phyloP scores from a whole-genome alignment of 2,888 invertebrate genomes.

The Agrotis segetum region DNA sequence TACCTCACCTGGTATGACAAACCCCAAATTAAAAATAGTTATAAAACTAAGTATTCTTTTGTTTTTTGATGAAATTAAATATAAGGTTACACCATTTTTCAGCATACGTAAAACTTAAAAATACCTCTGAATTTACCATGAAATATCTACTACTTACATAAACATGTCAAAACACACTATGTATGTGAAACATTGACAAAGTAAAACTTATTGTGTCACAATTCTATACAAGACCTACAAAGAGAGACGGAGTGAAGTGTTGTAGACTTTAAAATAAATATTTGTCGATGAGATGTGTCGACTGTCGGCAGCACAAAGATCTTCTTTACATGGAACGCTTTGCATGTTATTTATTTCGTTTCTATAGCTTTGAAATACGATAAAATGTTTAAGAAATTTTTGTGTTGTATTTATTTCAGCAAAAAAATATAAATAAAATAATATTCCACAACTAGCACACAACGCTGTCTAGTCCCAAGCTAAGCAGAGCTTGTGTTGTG shows the following conservation, averaged over 20 bases:
- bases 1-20: neutral
- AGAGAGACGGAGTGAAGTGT: conserved; percentile 15
- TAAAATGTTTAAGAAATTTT: neutral
- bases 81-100: too few species aligned
- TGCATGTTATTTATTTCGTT: conserved; percentile 11
- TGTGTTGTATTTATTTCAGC: neutral
- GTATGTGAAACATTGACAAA: conserved; percentile 3
- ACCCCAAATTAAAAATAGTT: neutral
- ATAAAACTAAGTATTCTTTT: too few species aligned
- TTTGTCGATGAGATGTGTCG: conserved; percentile 24
- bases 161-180: neutral
- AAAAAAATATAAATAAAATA: too few species aligned
- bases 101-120: too few species aligned
- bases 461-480: too few species aligned
- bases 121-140: neutral
- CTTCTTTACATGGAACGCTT: conserved; percentile 5
- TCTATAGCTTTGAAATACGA: conserved; percentile 5
- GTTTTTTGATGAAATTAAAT: too few species aligned
- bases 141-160: neutral
- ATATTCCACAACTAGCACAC: too few species aligned
- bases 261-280: conserved; percentile 26
- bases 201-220: conserved; percentile 15
- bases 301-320: conserved; percentile 9
- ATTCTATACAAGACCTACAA: conserved; percentile 14
- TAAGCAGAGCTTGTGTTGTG: too few species aligned